These are phyloP conservation scores for Archaeoteleia sp. DNA, from an alignment of 2,888 invertebrate genomes.

Conservation along the genomic window DNA sequence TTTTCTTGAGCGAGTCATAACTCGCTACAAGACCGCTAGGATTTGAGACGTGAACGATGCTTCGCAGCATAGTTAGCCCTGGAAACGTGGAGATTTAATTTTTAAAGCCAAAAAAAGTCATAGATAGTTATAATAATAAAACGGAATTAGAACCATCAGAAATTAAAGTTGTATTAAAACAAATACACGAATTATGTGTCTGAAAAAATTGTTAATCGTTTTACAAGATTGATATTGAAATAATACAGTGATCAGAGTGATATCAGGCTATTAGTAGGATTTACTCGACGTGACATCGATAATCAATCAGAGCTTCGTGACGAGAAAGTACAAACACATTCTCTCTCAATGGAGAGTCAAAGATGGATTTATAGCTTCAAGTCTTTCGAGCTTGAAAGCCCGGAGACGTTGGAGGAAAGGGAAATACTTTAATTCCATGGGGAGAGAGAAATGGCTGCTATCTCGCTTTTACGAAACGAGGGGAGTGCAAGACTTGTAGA, in stretches of 20 bases:
- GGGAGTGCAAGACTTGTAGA: conserved; percentile 65
- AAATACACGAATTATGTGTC: conserved; percentile 1
- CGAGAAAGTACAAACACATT: conserved; percentile 46
- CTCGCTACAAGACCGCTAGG: conserved; percentile 50
- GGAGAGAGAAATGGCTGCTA: conserved; percentile 60
- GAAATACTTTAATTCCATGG: conserved; percentile 66
- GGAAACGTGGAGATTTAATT: conserved; percentile 60
- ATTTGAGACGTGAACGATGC: conserved; percentile 26
- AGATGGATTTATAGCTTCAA: conserved; percentile 53
- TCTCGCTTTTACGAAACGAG: conserved; percentile 45
- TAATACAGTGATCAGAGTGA: conserved; percentile 34
- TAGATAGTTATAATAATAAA: neutral
- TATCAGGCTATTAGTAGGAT: conserved; percentile 42
- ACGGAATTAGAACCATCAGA: conserved; percentile 1
- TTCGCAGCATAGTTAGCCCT: conserved; percentile 57
- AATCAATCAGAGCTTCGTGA: conserved; percentile 50
- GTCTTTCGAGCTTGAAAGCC: conserved; percentile 48
- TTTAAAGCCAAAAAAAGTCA: conserved; percentile 54
- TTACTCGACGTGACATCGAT: conserved; percentile 42
- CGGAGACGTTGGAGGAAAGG: conserved; percentile 42
- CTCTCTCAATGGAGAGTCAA: conserved; percentile 49
- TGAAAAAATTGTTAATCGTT: neutral
- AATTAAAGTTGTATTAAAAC: conserved; percentile 10
- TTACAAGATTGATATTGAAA: conserved; percentile 23
- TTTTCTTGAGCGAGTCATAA: conserved; percentile 71